Evolutionary conservation across 2,797 vertebrate genomes (phyloP), one percentile per base, ranked within the genome.

Genomic region (Chromis chromis): DNA sequence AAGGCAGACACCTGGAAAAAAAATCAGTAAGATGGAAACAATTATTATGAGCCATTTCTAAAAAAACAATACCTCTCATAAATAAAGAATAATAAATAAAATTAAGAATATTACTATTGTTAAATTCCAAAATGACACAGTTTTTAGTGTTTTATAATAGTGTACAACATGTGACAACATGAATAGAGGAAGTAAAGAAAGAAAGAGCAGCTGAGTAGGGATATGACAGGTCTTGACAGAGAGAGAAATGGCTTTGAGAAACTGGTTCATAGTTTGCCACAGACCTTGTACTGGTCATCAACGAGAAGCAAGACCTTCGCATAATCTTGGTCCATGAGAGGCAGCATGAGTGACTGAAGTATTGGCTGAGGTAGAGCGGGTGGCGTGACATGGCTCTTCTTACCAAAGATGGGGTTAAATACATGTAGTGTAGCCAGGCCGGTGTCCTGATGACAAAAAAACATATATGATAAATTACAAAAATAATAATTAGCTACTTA

Each of bases 341-440:
- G 97, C 60, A 99, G 93, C 69, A 99, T 91, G 71, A 99, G 87
- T 1, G 97, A 96, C 92, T 99, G 98, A 64, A 99, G 95, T 57
- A 99, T 82, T 0, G 97, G 96, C 40, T 94, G 95, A 75, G 95
- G 93, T 81, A 98, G 90, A 73, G 91, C 81, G 0, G 98, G 98
- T 6, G 96, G 96, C 14, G 91, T 93, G 66, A 98, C 89, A 49
- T 99, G 97, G 84, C 97, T 99, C 93, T 94, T 96, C 87, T 95
- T 98, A 27, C 98, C 98, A 89, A 98, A 99, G 75, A 99, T 98
- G 44, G 98, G 98, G 85, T 99, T 99, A 75, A 99, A 99, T 33
- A 99, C 97, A 2, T 98, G 96, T 1, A 99, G 94, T 14, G 94
- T 94, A 53, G 94, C 97, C 81, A 95, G 82, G 40, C 96, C 96